phyloP scores from a whole-genome alignment of 2,113 vertebrate genomes.

The Eurystomus gularis region DNA sequence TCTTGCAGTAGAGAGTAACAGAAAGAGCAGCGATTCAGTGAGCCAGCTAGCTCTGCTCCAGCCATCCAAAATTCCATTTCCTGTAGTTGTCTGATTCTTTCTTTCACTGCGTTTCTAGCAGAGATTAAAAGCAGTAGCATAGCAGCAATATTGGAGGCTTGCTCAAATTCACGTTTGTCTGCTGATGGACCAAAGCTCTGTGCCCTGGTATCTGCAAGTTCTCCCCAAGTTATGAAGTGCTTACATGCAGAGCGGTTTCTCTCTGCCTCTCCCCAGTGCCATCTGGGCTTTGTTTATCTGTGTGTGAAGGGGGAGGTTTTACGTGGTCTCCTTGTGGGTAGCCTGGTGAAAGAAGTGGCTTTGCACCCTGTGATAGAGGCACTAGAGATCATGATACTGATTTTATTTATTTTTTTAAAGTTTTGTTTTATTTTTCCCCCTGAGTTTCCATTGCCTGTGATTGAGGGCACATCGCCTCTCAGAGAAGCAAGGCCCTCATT shows the following conservation, averaged over 20 bases:
- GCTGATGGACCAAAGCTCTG: background rate
- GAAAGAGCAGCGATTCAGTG: background rate
- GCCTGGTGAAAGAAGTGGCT: background rate
- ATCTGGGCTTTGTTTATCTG: slow-evolving; percentile 18
- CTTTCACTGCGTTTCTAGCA: background rate
- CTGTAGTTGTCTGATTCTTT: background rate
- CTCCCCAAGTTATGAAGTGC: background rate
- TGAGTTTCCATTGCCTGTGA: background rate
- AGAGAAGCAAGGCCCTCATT: background rate
- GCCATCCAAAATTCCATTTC: background rate
- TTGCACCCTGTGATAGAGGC: background rate
- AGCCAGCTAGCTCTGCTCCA: background rate
- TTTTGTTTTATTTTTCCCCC: background rate
- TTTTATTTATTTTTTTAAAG: background rate
- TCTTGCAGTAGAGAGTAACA: background rate
- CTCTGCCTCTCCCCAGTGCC: background rate
- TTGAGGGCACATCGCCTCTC: background rate
- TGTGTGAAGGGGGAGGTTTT: slow-evolving; percentile 24
- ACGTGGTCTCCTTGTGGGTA: background rate
- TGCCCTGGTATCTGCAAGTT: background rate
- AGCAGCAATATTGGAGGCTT: background rate
- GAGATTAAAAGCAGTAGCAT: background rate
- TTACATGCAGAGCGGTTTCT: background rate
- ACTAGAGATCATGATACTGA: background rate
- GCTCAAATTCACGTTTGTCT: slow-evolving; percentile 22